Conservation (phyloP, 2,888 invertebrate genomes). For the Ornithoptera priamus region DNA sequence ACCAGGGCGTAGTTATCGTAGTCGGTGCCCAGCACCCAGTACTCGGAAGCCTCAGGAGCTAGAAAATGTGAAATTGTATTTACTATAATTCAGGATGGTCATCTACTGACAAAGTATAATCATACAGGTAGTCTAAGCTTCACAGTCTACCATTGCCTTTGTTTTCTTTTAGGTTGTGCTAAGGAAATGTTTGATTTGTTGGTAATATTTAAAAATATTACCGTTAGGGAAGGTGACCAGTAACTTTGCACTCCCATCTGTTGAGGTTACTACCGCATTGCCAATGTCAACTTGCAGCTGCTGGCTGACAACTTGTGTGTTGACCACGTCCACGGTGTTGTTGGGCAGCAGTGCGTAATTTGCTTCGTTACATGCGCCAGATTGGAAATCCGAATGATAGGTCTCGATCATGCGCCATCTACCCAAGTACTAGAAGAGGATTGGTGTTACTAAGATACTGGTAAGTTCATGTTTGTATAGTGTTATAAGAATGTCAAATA, state of each 20-base stretch:
- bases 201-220: constrained; percentile 34
- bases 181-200: too few relatives aligned
- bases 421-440: constrained; percentile 45
- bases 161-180: too few relatives aligned
- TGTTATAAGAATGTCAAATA: too few relatives aligned
- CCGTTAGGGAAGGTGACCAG: constrained; percentile 76
- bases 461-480: too few relatives aligned
- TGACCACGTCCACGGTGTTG: constrained; percentile 42
- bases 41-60: constrained; percentile 35
- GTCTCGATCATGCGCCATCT: constrained; percentile 82
- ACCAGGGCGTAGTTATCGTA: constrained; percentile 79
- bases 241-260: constrained; percentile 74
- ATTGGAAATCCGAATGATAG: constrained; percentile 80
- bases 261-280: constrained; percentile 58
- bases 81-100: too few relatives aligned
- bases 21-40: constrained; percentile 70
- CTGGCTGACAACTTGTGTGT: constrained; percentile 62
- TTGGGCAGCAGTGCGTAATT: constrained; percentile 64
- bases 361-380: constrained; percentile 81
- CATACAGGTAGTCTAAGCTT: too few relatives aligned
- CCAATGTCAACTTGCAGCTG: constrained; percentile 72
- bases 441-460: too few relatives aligned
- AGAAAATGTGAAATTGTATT: constrained; percentile 3
- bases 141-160: too few relatives aligned
- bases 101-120: too few relatives aligned